Base-by-base conservation (phyloP, 1,140 invertebrate genomes). In the Dinoponera quadriceps region DNA sequence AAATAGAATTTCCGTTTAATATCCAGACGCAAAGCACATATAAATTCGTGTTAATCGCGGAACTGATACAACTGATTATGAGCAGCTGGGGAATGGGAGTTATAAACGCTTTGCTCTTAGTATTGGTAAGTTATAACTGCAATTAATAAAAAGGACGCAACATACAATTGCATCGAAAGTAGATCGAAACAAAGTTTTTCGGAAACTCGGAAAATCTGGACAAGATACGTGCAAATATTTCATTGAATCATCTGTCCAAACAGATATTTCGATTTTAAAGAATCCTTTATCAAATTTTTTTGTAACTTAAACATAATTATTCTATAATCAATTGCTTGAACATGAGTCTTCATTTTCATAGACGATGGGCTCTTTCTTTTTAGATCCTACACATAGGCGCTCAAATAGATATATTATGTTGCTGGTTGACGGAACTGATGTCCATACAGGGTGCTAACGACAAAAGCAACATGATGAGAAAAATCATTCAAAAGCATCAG, bases 401-500 rank as follows among this genome's bases (percentile, higher is more conserved):
- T 9, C 73, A 75, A 75, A 66, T 77, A 60, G 13, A 77, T 14
- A 77, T 77, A 22, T 1, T 77, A 27, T 9, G 44, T 51, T 33
- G 33, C 14, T 66, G 73, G 73, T 33, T 75, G 16, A 77, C 16
- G 73, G 25, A 51, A 0, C 25, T 75, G 14, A 14, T 9, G 20
- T 11, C 7, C 4, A 1, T 4, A 0, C 3, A 57, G 25, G 1
- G 22, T 13, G 16, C 22, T 1, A 22, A 11, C 20, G 33, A n/a
- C 20, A 11, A 44, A 65, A 66, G 20, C 33, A 33, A 33, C 5
- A 13, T 14, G 51, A n/a, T 3, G 11, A 38, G 16, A 29, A 75
- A 66, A 66, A 77, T 77, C 66, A 77, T 77, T 54, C 27, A 54
- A 14, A 77, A 77, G 4, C 60, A 77, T 54, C 16, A 77, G 14